Percentiles rank a stretch among this genome's conserved stretches.
Evolutionary conservation across 2,888 invertebrate genomes (phyloP).

Genomic region (Tachina grossa): DNA sequence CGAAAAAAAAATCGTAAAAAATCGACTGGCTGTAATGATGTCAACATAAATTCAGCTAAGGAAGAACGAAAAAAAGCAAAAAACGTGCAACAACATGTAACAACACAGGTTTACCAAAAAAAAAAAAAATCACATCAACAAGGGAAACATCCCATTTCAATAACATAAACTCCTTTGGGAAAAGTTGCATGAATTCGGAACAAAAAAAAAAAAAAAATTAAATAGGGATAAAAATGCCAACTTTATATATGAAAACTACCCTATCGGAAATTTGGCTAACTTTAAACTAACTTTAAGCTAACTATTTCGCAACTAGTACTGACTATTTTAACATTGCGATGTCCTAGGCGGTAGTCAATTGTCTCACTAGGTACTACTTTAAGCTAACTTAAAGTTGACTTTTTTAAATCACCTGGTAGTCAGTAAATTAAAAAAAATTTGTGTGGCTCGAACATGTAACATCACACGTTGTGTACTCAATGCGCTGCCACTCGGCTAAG

Average conservation of each 20-base stretch:
- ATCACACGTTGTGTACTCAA: too few relatives aligned
- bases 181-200: constrained; percentile 37
- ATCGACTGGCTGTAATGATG: constrained; percentile 41
- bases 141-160: constrained; percentile 59
- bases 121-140: constrained; percentile 25
- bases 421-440: too few relatives aligned
- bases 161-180: constrained; percentile 67
- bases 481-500: too few relatives aligned
- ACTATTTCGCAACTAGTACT: too few relatives aligned
- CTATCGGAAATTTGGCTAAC: too few relatives aligned
- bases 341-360: too few relatives aligned
- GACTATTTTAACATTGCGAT: too few relatives aligned
- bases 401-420: too few relatives aligned
- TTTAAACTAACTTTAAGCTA: too few relatives aligned
- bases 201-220: background rate
- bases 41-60: constrained; percentile 64
- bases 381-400: too few relatives aligned
- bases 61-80: constrained; percentile 10
- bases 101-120: constrained; percentile 35
- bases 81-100: constrained; percentile 49
- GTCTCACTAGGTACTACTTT: too few relatives aligned
- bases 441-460: too few relatives aligned
- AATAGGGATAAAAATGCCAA: constrained; percentile 38
- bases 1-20: background rate
- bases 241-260: constrained; percentile 53